Conservation (phyloP, 2,888 invertebrate genomes). For the Kuschelorhynchus macadamiae region DNA sequence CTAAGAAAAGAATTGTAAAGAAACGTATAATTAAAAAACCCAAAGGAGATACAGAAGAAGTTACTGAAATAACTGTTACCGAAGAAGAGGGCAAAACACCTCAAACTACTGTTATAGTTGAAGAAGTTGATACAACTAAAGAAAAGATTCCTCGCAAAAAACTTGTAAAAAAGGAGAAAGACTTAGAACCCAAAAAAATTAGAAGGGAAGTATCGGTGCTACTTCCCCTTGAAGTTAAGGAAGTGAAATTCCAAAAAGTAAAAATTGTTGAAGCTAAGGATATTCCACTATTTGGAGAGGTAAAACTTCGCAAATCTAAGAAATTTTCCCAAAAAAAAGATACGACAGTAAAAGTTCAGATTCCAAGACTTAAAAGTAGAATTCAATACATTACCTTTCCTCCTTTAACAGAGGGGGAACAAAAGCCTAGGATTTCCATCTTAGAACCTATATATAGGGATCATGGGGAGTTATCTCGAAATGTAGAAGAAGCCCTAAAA, state of each 20-base stretch:
- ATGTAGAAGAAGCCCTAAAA: conserved; percentile 69
- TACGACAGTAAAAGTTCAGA: conserved; percentile 73
- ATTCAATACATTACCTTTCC: conserved; percentile 73
- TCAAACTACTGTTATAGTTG: conserved; percentile 63
- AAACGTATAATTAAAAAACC: conserved; percentile 62
- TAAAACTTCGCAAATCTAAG: conserved; percentile 74
- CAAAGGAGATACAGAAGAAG: conserved; percentile 66
- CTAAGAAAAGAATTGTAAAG: conserved; percentile 52
- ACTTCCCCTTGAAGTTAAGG: conserved; percentile 69
- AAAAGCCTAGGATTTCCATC: conserved; percentile 63
- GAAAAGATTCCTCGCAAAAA: conserved; percentile 30
- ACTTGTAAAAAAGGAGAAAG: conserved; percentile 40
- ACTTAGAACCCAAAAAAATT: conserved; percentile 55
- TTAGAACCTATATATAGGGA: conserved; percentile 64
- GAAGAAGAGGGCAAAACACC: conserved; percentile 67
- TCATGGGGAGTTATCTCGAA: conserved; percentile 69
- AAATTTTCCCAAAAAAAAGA: conserved; percentile 60
- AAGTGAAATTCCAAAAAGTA: conserved; percentile 74
- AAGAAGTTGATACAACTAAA: conserved; percentile 21
- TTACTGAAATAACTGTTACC: conserved; percentile 63
- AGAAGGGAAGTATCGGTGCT: conserved; percentile 60
- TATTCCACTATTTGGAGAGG: conserved; percentile 71
- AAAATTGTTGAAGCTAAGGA: conserved; percentile 73
- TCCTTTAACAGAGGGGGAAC: conserved; percentile 62
- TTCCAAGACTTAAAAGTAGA: conserved; percentile 77